Evolutionary conservation across 2,888 invertebrate genomes (phyloP).

Genomic region (Meta bourneti): DNA sequence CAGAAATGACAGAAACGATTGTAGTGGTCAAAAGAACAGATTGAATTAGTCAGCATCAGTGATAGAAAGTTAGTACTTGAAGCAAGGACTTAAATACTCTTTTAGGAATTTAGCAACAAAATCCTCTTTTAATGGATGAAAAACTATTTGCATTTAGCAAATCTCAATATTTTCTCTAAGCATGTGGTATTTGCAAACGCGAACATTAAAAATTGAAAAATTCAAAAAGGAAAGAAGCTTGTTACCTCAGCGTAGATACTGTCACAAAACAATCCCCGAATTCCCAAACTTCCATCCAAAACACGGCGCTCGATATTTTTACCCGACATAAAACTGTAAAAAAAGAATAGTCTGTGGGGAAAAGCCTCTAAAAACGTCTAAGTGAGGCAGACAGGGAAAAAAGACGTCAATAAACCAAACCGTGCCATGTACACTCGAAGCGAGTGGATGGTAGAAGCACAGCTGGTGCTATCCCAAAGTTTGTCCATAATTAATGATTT

Average conservation of each 20-base stretch:
- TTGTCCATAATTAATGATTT: constrained; percentile 73
- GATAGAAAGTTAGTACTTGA: too few relatives aligned
- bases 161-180: too few relatives aligned
- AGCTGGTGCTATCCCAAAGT: constrained; percentile 48
- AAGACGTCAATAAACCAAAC: constrained; percentile 42
- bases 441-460: constrained; percentile 5
- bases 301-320: constrained; percentile 6
- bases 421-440: background rate
- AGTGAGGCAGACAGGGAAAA: constrained; percentile 14
- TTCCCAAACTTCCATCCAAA: background rate
- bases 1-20: too few relatives aligned
- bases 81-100: too few relatives aligned
- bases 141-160: too few relatives aligned
- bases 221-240: constrained; percentile 3
- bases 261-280: background rate
- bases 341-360: constrained; percentile 14
- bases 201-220: background rate
- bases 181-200: background rate
- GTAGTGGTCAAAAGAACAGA: too few relatives aligned
- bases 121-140: too few relatives aligned
- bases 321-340: background rate
- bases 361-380: constrained; percentile 22
- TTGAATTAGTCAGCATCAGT: too few relatives aligned
- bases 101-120: too few relatives aligned
- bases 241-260: background rate